Conservation (phyloP, 2,888 invertebrate species). For the Teleogryllus oceanicus region DNA sequence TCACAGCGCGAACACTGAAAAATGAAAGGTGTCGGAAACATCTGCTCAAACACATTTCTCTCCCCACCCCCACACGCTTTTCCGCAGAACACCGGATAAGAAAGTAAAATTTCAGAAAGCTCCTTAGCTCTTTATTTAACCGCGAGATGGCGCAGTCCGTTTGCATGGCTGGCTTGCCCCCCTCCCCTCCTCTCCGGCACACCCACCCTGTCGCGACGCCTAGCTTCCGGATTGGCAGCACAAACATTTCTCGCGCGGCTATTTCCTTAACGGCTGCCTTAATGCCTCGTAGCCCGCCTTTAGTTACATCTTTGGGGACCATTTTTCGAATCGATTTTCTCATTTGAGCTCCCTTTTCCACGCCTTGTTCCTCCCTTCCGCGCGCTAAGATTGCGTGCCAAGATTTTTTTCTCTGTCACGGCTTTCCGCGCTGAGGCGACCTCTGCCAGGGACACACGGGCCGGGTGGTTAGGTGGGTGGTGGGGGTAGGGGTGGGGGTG, state of each 20-base stretch:
- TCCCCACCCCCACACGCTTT: no score
- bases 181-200: background rate
- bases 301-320: conserved; percentile 9
- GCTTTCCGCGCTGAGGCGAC: background rate
- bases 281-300: conserved; percentile 1
- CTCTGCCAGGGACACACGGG: background rate
- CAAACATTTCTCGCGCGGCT: conserved; percentile 3
- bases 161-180: background rate
- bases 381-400: conserved; percentile 1
- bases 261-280: background rate
- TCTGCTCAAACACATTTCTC: no score
- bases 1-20: no score
- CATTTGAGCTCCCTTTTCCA: background rate
- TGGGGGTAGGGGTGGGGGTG: background rate
- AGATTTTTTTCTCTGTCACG: conserved; percentile 18
- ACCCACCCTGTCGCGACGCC: background rate
- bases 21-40: no score
- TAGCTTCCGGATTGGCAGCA: conserved; percentile 18
- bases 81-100: no score
- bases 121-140: background rate
- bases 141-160: background rate
- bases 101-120: background rate
- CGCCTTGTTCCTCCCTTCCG: background rate
- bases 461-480: background rate
- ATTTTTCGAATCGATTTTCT: conserved; percentile 18